Evolutionary conservation across 2,113 vertebrate species (phyloP).

Genomic region (Cricetomys ansorgei): DNA sequence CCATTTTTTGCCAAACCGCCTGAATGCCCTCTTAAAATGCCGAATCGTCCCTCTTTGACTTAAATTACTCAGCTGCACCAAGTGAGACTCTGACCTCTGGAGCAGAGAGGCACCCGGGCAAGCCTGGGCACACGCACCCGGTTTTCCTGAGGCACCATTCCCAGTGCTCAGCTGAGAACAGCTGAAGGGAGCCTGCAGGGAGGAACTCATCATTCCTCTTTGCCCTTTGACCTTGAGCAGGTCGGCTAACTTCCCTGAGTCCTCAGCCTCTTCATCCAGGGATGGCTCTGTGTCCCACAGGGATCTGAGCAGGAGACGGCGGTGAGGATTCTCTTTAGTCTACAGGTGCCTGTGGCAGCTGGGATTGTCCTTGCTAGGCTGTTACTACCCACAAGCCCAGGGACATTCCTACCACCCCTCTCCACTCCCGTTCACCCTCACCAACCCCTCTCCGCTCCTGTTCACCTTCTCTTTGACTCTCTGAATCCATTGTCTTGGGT

Average conservation of each 20-base stretch:
- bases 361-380: background rate
- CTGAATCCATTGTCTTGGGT: background rate
- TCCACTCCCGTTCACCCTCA: too few relatives aligned
- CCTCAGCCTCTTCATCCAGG: background rate
- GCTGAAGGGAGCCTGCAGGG: background rate
- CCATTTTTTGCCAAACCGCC: background rate
- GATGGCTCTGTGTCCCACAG: background rate
- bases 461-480: background rate
- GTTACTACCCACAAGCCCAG: background rate
- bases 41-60: background rate
- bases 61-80: background rate
- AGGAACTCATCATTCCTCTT: background rate
- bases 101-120: background rate
- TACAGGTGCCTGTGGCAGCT: background rate
- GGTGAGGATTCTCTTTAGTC: background rate
- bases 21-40: constrained; percentile 12
- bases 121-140: accelerated
- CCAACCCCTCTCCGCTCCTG: background rate
- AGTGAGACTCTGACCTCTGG: background rate
- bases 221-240: background rate
- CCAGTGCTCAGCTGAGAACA: background rate
- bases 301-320: background rate
- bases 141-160: background rate
- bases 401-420: too few relatives aligned
- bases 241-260: background rate